These are phyloP conservation scores for Epizoanthus illoricatus DNA, from an alignment of 92 coral and sea anemone species.

Conservation along the genomic window DNA sequence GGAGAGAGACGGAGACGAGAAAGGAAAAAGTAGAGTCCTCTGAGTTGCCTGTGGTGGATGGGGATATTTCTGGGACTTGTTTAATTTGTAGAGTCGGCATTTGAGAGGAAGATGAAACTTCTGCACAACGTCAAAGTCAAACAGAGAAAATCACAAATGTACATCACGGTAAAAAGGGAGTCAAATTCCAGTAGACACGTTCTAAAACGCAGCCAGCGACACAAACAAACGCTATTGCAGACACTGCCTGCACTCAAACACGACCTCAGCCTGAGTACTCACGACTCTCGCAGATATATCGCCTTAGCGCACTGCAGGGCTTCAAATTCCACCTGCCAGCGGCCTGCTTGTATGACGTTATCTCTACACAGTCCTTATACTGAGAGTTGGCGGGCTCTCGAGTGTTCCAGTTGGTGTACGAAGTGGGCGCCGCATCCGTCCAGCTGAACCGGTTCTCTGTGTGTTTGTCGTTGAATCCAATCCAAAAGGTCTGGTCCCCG, in stretches of 20 bases:
- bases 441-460: constrained; percentile 59
- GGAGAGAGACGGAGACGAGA: no score
- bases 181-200: no score
- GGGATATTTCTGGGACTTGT: no score
- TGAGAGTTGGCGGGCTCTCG: constrained; percentile 51
- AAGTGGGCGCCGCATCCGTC: constrained; percentile 65
- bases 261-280: constrained; percentile 10
- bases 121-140: no score
- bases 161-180: no score
- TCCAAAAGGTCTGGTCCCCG: constrained; percentile 66
- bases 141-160: no score
- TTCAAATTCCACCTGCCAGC: constrained; percentile 76
- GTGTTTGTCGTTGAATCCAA: constrained; percentile 74
- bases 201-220: no score
- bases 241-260: neutral
- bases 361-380: constrained; percentile 66
- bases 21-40: no score
- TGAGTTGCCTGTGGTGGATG: no score
- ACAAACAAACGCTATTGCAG: neutral
- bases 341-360: constrained; percentile 53
- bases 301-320: constrained; percentile 50
- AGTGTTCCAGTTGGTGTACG: constrained; percentile 82
- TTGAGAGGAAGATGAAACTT: no score
- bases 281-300: constrained; percentile 89
- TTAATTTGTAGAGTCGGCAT: no score